Evolutionary conservation across 2,113 vertebrate genomes (phyloP).

Genomic region (Haliaeetus leucogaster): DNA sequence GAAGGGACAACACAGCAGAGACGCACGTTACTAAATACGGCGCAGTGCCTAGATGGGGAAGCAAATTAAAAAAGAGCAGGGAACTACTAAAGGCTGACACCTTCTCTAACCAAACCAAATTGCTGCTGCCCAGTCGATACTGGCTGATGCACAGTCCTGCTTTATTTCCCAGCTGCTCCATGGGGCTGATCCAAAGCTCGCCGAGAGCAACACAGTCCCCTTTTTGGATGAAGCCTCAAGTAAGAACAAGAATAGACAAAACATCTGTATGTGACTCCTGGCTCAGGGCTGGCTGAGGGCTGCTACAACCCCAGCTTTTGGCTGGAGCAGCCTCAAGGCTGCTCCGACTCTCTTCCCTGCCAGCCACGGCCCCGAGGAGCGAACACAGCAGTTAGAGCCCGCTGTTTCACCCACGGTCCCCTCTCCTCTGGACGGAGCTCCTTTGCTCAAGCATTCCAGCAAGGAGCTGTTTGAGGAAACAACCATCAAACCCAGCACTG

Average conservation of each 20-base stretch:
- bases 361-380: not conserved
- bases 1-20: not conserved
- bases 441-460: not conserved
- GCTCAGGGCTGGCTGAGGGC: not conserved
- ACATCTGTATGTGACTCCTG: not conserved
- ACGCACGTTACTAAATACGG: not conserved
- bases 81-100: not conserved
- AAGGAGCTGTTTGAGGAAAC: not conserved
- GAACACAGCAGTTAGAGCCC: not conserved
- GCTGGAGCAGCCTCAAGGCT: not conserved
- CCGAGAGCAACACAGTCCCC: not conserved
- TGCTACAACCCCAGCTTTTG: not conserved
- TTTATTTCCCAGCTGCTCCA: not conserved
- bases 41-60: not conserved
- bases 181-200: not conserved
- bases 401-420: not conserved
- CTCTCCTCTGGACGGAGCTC: not conserved
- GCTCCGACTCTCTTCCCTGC: not conserved
- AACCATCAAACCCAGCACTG: accelerated
- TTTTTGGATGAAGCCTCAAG: not conserved
- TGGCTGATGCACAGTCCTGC: not conserved
- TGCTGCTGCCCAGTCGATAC: not conserved
- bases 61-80: slow-evolving; percentile 12
- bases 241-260: not conserved
- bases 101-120: not conserved